phyloP scores from a whole-genome alignment of 30 jellyfish, hydroid and myxozoan species.

The Calvadosia cruxmelitensis region DNA sequence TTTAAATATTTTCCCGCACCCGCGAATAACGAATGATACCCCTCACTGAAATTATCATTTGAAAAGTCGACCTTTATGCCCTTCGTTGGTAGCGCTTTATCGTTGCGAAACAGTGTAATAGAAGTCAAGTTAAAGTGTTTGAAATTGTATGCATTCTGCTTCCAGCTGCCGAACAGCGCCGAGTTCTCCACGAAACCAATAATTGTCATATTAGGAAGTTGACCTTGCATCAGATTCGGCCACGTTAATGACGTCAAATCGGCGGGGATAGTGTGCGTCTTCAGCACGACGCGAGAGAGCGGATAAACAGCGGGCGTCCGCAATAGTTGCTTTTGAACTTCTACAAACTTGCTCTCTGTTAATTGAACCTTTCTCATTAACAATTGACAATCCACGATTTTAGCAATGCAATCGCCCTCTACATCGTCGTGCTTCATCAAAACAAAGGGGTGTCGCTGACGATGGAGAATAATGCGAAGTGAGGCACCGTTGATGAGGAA shows the following conservation, averaged over 20 bases:
- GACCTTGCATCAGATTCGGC: background rate
- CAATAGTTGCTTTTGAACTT: background rate
- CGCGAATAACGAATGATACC: background rate
- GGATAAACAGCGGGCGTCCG: background rate
- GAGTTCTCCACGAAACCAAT: background rate
- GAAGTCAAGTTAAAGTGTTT: background rate
- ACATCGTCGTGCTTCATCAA: background rate
- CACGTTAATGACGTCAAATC: background rate
- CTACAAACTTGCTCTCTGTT: background rate
- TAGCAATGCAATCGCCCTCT: background rate
- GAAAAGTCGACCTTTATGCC: background rate
- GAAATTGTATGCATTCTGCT: background rate
- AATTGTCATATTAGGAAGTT: background rate
- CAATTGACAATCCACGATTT: background rate
- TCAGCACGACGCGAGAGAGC: background rate
- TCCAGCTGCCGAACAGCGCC: background rate
- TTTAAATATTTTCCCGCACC: background rate
- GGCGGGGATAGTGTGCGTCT: background rate
- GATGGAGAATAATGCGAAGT: background rate
- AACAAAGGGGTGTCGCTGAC: background rate
- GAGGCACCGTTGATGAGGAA: background rate
- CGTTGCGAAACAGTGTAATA: background rate
- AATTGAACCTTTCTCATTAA: background rate
- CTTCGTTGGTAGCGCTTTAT: background rate
- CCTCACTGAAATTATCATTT: background rate